Evolutionary conservation across 2,888 invertebrate genomes (phyloP), one percentile per base, ranked within the genome.

Genomic region (Gerris lacustris): DNA sequence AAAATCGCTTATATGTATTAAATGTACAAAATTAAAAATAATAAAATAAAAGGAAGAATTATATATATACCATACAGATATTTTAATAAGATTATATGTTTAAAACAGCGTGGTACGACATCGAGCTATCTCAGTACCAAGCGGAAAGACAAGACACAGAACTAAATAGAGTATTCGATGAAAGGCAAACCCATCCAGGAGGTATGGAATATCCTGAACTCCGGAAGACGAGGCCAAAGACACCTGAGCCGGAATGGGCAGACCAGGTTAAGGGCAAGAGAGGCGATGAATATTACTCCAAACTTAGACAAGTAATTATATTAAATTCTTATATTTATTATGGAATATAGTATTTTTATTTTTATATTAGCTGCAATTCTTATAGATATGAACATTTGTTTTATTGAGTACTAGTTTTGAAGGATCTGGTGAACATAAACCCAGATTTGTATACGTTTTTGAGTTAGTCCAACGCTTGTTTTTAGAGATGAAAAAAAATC

Each of bases 131-230:
- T 76, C 87, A 88, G 80, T 94, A 92, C 82, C 94, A 94, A 82
- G 85, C 86, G 80, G 89, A 90, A 77, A 88, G 93, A 75, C 83
- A 86, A 80, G 91, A 89, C 77, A 91, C 89, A 70, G 94, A 95
- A 82, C 83, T 94, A 77, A 92, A 92, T 80, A 88, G 89, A 80
- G 88, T 91, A 67, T 94, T 94, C 80, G 93, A 93, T 79, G 94
- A 94, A 80, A 87, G 92, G 75, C 85, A 87, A 76, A 84, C 84
- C 67, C 81, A 87, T 77, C 86, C 87, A 75, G 85, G 86, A 75
- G 85, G 84, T 72, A 79, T 79, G 67, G 81, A 88, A 70, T 82
- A 82, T 55, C 81, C 83, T 2, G 85, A 85, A 71, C 86, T 86
- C 76, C 80, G 79, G 72, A 92, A 90, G 79, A 82, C 86, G 67